Percentiles rank a stretch among this genome's conserved stretches.
phyloP scores from a whole-genome alignment of 2,888 invertebrate species.

The Lottia scabra region DNA sequence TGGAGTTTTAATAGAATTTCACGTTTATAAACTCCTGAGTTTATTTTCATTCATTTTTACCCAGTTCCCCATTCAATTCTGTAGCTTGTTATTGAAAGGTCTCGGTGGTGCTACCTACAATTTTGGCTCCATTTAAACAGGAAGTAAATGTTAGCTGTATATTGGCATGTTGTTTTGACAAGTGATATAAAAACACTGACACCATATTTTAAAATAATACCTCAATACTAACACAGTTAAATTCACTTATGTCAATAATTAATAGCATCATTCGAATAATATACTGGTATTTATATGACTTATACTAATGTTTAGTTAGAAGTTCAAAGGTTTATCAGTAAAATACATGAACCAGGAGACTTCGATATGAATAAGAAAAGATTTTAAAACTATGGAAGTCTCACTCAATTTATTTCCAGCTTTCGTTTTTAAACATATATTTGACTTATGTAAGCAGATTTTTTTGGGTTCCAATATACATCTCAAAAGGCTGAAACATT shows the following conservation, averaged over 20 bases:
- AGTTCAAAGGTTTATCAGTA: too few species aligned
- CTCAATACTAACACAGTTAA: background rate
- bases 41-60: conserved; percentile 3
- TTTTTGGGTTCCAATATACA: too few species aligned
- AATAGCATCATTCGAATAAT: background rate
- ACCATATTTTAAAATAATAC: conserved; percentile 1
- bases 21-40: background rate
- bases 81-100: conserved; percentile 2
- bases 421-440: too few species aligned
- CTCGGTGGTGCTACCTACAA: conserved; percentile 1
- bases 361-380: too few species aligned
- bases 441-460: too few species aligned
- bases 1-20: too few species aligned
- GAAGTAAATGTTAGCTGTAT: conserved; percentile 1
- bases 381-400: too few species aligned
- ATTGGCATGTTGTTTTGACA: conserved; percentile 5
- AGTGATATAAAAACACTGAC: conserved; percentile 4
- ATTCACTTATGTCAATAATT: background rate
- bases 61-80: background rate
- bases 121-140: conserved; percentile 7
- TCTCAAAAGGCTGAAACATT: too few species aligned
- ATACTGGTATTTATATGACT: background rate
- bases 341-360: too few species aligned
- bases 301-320: background rate
- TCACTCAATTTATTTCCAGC: too few species aligned